A percentile compares a stretch with the other conserved stretches of the same genome.
Conservation (phyloP, 2,888 invertebrate genomes). For the Kuschelorhynchus macadamiae region DNA sequence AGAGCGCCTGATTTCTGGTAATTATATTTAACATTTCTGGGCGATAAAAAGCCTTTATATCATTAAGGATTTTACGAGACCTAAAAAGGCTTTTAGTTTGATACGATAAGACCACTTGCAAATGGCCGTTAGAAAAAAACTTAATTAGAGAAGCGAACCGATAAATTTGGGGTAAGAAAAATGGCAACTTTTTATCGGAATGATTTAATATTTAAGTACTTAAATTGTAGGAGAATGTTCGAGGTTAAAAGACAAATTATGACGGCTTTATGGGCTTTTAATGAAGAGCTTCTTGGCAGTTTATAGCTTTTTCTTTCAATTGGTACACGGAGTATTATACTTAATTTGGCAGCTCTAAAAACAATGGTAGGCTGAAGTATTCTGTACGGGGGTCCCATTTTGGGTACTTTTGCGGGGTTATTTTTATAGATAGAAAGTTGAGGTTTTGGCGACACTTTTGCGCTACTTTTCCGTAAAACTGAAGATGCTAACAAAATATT, state of each 20-base stretch:
- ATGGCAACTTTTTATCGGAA: conserved; percentile 41
- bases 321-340: too few relatives aligned
- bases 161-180: conserved; percentile 31
- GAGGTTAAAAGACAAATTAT: conserved; percentile 35
- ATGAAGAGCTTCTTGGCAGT: conserved; percentile 1
- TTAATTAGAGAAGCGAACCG: conserved; percentile 40
- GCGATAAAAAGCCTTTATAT: conserved; percentile 32
- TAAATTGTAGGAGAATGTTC: conserved; percentile 29
- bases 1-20: too few relatives aligned
- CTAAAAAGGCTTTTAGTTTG: conserved; percentile 36
- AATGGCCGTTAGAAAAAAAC: conserved; percentile 30
- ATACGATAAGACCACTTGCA: conserved; percentile 35
- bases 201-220: conserved; percentile 39
- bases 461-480: too few relatives aligned
- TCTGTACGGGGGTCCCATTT: too few relatives aligned
- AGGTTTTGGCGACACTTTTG: too few relatives aligned
- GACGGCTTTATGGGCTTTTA: conserved; percentile 31
- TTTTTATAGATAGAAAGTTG: too few relatives aligned
- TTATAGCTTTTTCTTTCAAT: too few relatives aligned
- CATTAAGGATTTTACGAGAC: conserved; percentile 31
- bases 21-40: conserved; percentile 6
- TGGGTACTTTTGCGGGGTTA: too few relatives aligned
- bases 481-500: too few relatives aligned
- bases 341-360: too few relatives aligned
- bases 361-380: too few relatives aligned